Conservation (phyloP, 2,888 invertebrate species). For the Rhingia campestris region DNA sequence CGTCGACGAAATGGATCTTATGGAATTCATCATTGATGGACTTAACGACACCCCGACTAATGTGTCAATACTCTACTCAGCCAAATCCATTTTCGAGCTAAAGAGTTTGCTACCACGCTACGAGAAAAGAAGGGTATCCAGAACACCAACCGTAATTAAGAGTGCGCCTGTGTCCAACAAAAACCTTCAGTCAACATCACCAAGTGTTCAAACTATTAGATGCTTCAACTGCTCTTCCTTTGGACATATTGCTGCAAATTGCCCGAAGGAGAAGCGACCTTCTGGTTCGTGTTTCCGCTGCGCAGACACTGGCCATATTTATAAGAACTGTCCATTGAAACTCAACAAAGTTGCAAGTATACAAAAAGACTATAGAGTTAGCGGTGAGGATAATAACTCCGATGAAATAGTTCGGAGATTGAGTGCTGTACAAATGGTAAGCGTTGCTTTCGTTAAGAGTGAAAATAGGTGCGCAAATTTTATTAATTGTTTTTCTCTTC, state of each 20-base stretch:
- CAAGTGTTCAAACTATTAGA: too few relatives aligned
- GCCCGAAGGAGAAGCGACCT: too few relatives aligned
- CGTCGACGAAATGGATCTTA: background rate
- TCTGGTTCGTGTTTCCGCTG: slow-evolving; percentile 41
- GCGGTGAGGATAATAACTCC: background rate
- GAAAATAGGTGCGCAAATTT: slow-evolving; percentile 21
- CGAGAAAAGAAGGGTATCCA: background rate
- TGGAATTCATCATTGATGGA: slow-evolving; percentile 19
- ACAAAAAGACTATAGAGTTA: slow-evolving; percentile 4
- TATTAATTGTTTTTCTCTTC: too few relatives aligned
- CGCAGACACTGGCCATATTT: background rate
- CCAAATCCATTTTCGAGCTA: background rate
- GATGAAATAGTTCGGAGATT: background rate
- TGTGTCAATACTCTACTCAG: slow-evolving; percentile 1
- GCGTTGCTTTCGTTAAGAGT: slow-evolving; percentile 29
- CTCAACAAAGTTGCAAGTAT: background rate
- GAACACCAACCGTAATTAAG: background rate
- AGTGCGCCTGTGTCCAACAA: background rate
- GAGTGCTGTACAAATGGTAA: slow-evolving; percentile 41
- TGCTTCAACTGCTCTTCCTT: too few relatives aligned
- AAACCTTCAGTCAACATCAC: too few relatives aligned
- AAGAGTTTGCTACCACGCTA: background rate
- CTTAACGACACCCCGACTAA: background rate
- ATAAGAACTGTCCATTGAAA: too few relatives aligned
- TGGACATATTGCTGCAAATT: too few relatives aligned